Conservation (phyloP, 2,888 invertebrate species). For the Arge pagana region DNA sequence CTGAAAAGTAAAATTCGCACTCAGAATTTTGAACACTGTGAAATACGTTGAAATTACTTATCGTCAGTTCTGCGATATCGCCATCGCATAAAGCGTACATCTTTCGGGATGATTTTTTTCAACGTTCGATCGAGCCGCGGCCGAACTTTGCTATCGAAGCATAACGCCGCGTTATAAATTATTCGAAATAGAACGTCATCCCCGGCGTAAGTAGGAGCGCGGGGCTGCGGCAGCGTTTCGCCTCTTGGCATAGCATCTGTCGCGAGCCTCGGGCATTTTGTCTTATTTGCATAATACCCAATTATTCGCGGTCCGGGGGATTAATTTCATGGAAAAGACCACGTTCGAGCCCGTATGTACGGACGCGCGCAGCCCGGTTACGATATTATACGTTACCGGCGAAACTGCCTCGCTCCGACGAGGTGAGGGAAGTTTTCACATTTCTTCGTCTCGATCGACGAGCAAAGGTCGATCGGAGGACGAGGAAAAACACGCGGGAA, state of each 20-base stretch:
- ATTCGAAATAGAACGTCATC: too few relatives aligned
- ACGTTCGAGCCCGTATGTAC: not conserved
- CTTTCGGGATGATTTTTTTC: too few relatives aligned
- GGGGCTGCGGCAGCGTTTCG: not conserved
- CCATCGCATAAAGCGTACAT: too few relatives aligned
- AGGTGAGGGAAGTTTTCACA: too few relatives aligned
- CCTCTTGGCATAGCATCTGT: slow-evolving; percentile 37
- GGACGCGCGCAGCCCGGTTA: slow-evolving; percentile 1
- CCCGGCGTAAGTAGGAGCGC: not conserved
- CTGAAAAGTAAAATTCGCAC: too few relatives aligned
- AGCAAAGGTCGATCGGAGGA: not conserved
- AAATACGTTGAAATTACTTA: too few relatives aligned
- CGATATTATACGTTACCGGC: not conserved
- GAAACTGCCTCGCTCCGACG: too few relatives aligned
- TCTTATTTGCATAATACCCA: slow-evolving; percentile 44
- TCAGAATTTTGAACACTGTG: too few relatives aligned
- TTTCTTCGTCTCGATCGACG: not conserved
- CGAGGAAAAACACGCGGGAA: not conserved
- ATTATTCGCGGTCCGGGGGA: slow-evolving; percentile 36
- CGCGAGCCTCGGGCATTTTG: slow-evolving; percentile 30
- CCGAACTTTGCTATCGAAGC: too few relatives aligned
- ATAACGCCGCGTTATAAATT: too few relatives aligned
- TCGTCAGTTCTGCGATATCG: too few relatives aligned
- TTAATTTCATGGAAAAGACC: slow-evolving; percentile 27
- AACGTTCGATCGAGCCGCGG: too few relatives aligned